Evolutionary conservation across 2,888 invertebrate genomes (phyloP).

Genomic region (Xestia c-nigrum): DNA sequence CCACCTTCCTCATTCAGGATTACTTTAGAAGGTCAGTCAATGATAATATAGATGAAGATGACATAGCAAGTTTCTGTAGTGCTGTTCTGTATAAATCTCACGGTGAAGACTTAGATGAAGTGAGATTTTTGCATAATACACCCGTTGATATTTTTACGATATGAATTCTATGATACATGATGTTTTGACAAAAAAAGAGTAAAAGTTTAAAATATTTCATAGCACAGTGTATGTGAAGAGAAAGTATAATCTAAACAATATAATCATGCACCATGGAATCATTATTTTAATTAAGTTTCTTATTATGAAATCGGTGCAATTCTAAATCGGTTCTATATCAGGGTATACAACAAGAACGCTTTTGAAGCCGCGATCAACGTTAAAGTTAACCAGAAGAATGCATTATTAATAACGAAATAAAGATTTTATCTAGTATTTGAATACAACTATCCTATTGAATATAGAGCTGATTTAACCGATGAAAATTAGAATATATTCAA

Average conservation of each 20-base stretch:
- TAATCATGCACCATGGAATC: slow-evolving; percentile 22
- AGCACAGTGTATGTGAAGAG: background rate
- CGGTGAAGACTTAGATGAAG: background rate
- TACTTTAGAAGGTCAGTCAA: slow-evolving; percentile 95
- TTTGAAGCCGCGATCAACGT: too few species aligned
- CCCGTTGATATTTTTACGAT: slow-evolving; percentile 5
- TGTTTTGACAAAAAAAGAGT: background rate
- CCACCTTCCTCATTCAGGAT: slow-evolving; percentile 99
- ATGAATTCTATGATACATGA: slow-evolving; percentile 25
- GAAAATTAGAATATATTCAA: slow-evolving; percentile 40
- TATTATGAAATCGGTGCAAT: background rate
- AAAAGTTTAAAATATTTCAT: background rate
- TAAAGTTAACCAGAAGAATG: background rate
- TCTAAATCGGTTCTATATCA: slow-evolving; percentile 39
- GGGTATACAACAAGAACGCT: background rate
- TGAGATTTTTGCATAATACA: background rate
- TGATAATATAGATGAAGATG: slow-evolving; percentile 3
- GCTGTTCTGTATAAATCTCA: slow-evolving; percentile 6
- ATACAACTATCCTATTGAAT: background rate
- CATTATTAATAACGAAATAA: background rate
- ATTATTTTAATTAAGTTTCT: slow-evolving; percentile 2
- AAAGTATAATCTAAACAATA: background rate
- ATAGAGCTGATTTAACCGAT: slow-evolving; percentile 33
- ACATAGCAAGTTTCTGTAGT: slow-evolving; percentile 1
- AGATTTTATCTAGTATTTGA: background rate